Percentiles rank a stretch among this genome's conserved stretches.
Evolutionary conservation across 1,140 invertebrate species (phyloP).

Genomic region (Piezodorus guildinii): DNA sequence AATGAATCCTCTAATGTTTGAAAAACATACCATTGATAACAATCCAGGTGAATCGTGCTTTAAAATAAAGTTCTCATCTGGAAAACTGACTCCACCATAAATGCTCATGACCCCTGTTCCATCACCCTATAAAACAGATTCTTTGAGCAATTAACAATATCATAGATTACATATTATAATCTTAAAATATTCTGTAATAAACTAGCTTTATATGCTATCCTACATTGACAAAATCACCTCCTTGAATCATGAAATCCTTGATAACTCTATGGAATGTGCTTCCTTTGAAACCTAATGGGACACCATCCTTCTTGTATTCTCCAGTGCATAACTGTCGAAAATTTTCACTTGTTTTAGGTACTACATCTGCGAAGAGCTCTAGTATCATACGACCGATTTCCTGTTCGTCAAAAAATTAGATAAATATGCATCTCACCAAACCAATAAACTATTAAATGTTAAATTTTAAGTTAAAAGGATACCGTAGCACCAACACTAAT

Average conservation of each 20-base stretch:
- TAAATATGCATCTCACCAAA: neutral
- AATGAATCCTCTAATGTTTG: too few species aligned
- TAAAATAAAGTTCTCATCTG: slow-evolving; percentile 92
- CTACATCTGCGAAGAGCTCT: slow-evolving; percentile 91
- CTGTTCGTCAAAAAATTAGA: slow-evolving; percentile 30
- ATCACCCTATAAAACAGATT: slow-evolving; percentile 62
- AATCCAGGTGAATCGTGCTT: slow-evolving; percentile 91
- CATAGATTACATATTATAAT: neutral
- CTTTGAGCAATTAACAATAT: neutral
- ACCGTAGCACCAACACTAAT: slow-evolving; percentile 54
- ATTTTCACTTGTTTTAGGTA: slow-evolving; percentile 97
- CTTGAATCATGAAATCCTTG: slow-evolving; percentile 98
- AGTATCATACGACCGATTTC: slow-evolving; percentile 90
- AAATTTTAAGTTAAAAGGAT: slow-evolving; percentile 2
- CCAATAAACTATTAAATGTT: neutral
- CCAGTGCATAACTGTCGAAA: slow-evolving; percentile 98
- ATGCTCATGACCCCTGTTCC: slow-evolving; percentile 97
- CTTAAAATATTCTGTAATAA: neutral
- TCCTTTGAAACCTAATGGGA: slow-evolving; percentile 94
- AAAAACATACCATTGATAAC: slow-evolving; percentile 79
- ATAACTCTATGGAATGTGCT: slow-evolving; percentile 96
- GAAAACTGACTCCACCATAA: slow-evolving; percentile 86
- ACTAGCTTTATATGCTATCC: slow-evolving; percentile 30
- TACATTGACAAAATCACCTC: slow-evolving; percentile 96
- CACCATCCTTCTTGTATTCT: slow-evolving; percentile 78